Evolutionary conservation across 2,888 invertebrate species (phyloP).

Genomic region (Azorinus chamasolen): DNA sequence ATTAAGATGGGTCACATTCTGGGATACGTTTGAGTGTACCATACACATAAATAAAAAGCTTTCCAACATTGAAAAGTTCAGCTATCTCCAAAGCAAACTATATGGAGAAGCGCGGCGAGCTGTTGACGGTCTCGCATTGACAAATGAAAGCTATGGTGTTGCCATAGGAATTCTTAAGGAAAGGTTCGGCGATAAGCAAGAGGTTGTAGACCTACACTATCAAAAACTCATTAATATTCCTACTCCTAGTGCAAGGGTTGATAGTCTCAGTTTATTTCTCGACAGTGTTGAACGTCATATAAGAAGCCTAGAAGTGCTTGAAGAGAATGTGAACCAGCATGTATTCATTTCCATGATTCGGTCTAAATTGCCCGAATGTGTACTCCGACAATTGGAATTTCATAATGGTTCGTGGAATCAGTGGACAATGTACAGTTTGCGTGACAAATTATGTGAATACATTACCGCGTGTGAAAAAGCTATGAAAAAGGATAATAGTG

Average conservation of each 20-base stretch:
- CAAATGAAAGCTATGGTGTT: too few relatives aligned
- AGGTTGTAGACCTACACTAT: conserved; percentile 35
- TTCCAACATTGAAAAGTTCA: conserved; percentile 44
- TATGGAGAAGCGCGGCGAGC: conserved; percentile 17
- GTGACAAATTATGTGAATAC: too few relatives aligned
- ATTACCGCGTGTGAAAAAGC: too few relatives aligned
- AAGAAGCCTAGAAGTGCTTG: conserved; percentile 28
- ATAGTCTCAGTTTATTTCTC: conserved; percentile 14
- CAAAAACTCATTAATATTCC: conserved; percentile 26
- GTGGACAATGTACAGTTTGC: conserved; percentile 27
- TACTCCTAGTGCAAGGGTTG: too few relatives aligned
- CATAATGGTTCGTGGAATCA: conserved; percentile 12
- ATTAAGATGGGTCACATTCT: conserved; percentile 27
- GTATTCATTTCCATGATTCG: conserved; percentile 37
- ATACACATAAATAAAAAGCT: conserved; percentile 33
- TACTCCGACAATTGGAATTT: conserved; percentile 33
- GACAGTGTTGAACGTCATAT: conserved; percentile 28
- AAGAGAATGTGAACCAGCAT: conserved; percentile 25
- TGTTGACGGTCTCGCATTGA: too few relatives aligned
- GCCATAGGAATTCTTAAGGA: conserved; percentile 35
- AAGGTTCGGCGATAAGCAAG: conserved; percentile 37
- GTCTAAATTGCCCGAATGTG: too few relatives aligned
- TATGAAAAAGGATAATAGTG: too few relatives aligned
- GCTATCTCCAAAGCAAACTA: conserved; percentile 39
- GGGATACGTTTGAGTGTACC: conserved; percentile 39